Base-by-base conservation (phyloP, 2,113 vertebrate genomes). In the Bos indicus region DNA sequence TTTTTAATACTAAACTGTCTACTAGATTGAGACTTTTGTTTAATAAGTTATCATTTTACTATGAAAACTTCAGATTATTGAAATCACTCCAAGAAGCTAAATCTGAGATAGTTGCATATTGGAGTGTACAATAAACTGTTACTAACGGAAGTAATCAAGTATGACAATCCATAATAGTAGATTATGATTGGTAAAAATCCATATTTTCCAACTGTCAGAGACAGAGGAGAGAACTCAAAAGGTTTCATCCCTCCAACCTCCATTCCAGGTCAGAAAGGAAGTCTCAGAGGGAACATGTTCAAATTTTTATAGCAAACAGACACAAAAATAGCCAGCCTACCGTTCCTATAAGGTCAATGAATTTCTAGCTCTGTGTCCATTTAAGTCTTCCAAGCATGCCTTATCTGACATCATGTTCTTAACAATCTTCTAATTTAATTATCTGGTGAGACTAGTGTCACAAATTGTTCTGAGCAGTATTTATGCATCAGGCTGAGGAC, bases 361-460 rank as follows among this genome's bases (percentile, higher is more conserved):
- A 6, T 5, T 43, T 51, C 4, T 71, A 40, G 17, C 6, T 54
- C 28, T 84, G 36, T 88, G 14, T 21, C 16, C 23, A 28, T 30
- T 28, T 21, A 40, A 7, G 5, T 7, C 11, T 64, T 57, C 25
- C 26, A 86, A 6, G 3, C 4, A 1, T 3, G 3, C 23, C 23
- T 23, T 77, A 5, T 2, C 62, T 21, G 8, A 14, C 9, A 87
- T 40, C 48, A 46, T 62, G 6, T 36, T 92, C 26, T 19, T 12
- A 46, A n/a, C 8, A 3, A 16, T 26, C 48, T 43, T 67, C 25
- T 51, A 48, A 14, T 43, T 21, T 62, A 48, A 43, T 54, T 21
- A 83, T 16, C 17, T 56, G 7, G 3, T 84, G 15, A 57, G 40
- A 51, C n/a, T 7, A 43, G 7, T 14, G 12, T 71, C 40, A 92